Evolutionary conservation across 1,140 invertebrate species (phyloP).

Genomic region (Drosophila simulans): DNA sequence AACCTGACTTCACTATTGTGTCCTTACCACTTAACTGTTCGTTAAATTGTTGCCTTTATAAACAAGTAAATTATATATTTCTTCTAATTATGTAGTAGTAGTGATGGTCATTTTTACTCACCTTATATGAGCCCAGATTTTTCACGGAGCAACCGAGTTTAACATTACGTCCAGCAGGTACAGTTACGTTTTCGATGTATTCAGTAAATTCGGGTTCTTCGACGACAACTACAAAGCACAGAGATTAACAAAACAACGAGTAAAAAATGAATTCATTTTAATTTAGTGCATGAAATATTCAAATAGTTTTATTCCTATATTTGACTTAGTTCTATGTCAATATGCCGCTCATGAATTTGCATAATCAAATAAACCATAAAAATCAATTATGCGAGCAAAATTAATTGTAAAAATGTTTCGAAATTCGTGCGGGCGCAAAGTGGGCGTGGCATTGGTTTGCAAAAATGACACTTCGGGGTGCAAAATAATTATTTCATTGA

Average conservation of each 20-base stretch:
- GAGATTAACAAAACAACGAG: background rate
- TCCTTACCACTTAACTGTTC: background rate
- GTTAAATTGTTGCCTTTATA: too few relatives aligned
- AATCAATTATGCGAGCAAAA: conserved; percentile 59
- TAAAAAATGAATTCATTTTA: conserved; percentile 13
- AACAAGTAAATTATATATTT: too few relatives aligned
- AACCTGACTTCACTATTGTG: too few relatives aligned
- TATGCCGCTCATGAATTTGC: conserved; percentile 39
- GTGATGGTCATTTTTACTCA: conserved; percentile 71
- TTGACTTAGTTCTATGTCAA: conserved; percentile 33
- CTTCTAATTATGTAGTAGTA: background rate
- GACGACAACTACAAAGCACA: conserved; percentile 86
- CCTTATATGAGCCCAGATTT: conserved; percentile 94
- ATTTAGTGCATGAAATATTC: conserved; percentile 60
- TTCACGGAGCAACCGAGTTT: conserved; percentile 95
- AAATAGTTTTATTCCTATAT: conserved; percentile 40
- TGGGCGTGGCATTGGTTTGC: background rate
- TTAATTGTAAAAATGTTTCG: conserved; percentile 52
- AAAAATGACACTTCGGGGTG: conserved; percentile 33
- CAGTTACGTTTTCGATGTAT: conserved; percentile 89
- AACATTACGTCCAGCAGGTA: conserved; percentile 93
- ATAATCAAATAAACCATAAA: conserved; percentile 67
- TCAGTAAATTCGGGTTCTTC: conserved; percentile 90
- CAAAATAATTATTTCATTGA: conserved; percentile 58
- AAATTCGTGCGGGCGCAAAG: background rate